Evolutionary conservation across 1,140 invertebrate genomes (phyloP).

Genomic region (Penaeus vannamei): DNA sequence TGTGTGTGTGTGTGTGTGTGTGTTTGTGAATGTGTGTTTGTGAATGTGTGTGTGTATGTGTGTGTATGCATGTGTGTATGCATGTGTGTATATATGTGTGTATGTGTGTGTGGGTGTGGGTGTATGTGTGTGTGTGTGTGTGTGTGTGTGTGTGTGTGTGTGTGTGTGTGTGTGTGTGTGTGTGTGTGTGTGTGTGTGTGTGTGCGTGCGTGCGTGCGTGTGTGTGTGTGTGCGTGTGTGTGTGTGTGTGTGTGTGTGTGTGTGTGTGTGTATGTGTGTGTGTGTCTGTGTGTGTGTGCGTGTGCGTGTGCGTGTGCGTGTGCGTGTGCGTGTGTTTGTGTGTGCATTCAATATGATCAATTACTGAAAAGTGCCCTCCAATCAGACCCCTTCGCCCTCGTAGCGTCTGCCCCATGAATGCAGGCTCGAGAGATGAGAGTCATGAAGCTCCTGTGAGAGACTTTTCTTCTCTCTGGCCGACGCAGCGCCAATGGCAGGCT

Average conservation of each 20-base stretch:
- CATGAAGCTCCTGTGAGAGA: too few species aligned
- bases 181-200: not conserved
- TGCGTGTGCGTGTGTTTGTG: too few species aligned
- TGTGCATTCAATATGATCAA: too few species aligned
- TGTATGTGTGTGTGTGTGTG: not conserved
- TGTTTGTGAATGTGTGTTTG: not conserved
- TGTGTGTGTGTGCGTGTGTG: not conserved
- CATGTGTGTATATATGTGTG: not conserved
- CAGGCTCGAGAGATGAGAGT: too few species aligned
- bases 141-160: not conserved
- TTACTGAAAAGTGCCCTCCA: too few species aligned
- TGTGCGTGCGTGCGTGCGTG: not conserved
- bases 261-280: not conserved
- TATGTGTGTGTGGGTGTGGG: not conserved
- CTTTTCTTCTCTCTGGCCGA: too few species aligned
- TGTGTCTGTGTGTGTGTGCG: not conserved
- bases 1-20: conserved; percentile 10
- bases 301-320: too few species aligned
- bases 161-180: not conserved
- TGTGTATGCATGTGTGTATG: not conserved
- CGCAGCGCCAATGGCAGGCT: too few species aligned
- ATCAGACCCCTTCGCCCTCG: too few species aligned
- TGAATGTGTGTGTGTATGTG: not conserved
- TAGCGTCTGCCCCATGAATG: too few species aligned
- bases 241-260: not conserved